Evolutionary conservation across 2,797 vertebrate species (phyloP).

Genomic region (Halcyon smyrnensis): DNA sequence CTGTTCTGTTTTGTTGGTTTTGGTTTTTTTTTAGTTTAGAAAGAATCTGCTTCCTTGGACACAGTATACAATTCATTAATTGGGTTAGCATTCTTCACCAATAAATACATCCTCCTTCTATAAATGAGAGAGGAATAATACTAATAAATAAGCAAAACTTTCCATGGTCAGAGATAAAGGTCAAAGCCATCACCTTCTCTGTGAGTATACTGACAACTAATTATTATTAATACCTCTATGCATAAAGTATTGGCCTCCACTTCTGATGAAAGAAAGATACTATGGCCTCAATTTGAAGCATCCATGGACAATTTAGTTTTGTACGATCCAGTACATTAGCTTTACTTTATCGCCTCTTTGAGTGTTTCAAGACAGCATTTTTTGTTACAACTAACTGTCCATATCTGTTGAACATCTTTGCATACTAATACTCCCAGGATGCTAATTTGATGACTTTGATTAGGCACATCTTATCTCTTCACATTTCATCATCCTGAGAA

Average conservation of each 20-base stretch:
- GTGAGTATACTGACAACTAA: background rate
- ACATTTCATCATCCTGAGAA: background rate
- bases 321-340: background rate
- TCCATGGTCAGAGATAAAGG: background rate
- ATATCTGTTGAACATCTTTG: background rate
- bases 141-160: background rate
- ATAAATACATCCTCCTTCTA: background rate
- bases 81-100: background rate
- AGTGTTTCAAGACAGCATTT: background rate
- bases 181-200: background rate
- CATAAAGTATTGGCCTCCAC: background rate
- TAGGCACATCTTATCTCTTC: background rate
- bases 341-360: background rate
- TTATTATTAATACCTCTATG: background rate
- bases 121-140: background rate
- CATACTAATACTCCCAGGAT: background rate
- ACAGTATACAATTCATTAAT: background rate
- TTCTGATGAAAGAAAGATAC: background rate
- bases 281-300: background rate
- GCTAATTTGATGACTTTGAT: background rate
- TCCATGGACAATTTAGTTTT: background rate
- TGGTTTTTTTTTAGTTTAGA: background rate
- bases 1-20: too few relatives aligned
- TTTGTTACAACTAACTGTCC: background rate
- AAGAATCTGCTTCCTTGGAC: background rate